Base-by-base conservation (phyloP, 2,797 vertebrate genomes). In the Zenarchopterus dispar region DNA sequence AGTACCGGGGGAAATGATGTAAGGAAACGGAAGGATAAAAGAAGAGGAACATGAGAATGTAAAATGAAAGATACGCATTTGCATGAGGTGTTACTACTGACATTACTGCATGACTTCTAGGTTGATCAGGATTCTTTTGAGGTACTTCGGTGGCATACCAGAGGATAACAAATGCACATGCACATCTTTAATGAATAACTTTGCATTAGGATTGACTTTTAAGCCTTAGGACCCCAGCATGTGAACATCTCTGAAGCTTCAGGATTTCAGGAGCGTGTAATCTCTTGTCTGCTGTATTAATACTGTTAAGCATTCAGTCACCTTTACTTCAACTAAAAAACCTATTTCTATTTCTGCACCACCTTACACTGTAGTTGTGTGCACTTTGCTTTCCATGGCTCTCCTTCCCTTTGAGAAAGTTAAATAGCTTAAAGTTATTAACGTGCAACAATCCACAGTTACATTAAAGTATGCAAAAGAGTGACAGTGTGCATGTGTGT, bases 351-450 rank as follows among this genome's bases (percentile, higher is more conserved):
- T 58, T 71, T 56, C 55, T 70, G 36, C 56, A 62, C 15, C 17
- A 55, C 55, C 15, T 56, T 60, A 44, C 17, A 42, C 31, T 57
- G 54, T 45, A 44, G 39, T 16, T 39, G 36, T 39, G 13, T 39
- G 13, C 42, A 48, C 8, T 18, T 50, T 28, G 50, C 44, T 51
- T 15, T 47, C 2, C 67, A n/a, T 26, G 4, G 17, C 17, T 24
- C 33, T 55, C 7, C 8, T 13, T 61, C 61, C 28, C 48, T 24
- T 46, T 48, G 33, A 67, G 70, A 74, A 36, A 68, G 42, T 59
- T 23, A 62, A 70, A 62, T 49, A 75, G 59, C 55, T 64, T 48
- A 18, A 26, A 60, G 17, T 39, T 68, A 78, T 77, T 70, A 75
- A 62, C 73, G 67, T 72, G 61, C 17, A 78, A 61, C 15, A 5